These are phyloP conservation scores for Endomychus coccineus DNA, from an alignment of 2,888 invertebrate genomes.

Conservation along the genomic window DNA sequence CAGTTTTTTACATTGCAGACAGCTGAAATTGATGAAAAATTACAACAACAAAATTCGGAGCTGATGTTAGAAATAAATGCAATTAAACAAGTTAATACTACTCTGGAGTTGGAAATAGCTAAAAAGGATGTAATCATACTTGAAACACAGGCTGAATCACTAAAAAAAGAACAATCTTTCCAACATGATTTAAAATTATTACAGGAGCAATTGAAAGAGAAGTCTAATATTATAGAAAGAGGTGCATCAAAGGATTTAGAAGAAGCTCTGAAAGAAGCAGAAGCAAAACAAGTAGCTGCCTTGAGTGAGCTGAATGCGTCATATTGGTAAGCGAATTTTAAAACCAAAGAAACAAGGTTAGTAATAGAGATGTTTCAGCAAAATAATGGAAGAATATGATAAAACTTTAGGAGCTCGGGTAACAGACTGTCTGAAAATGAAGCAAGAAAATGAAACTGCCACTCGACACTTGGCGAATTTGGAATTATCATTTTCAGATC, in stretches of 20 bases:
- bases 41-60: constrained; percentile 32
- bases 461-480: constrained; percentile 54
- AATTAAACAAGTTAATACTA: constrained; percentile 35
- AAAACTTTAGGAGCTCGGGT: constrained; percentile 50
- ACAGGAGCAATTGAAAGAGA: constrained; percentile 42
- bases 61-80: constrained; percentile 37
- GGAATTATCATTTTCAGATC: constrained; percentile 59
- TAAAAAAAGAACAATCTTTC: constrained; percentile 31
- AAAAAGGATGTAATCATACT: constrained; percentile 39
- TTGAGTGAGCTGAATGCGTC: constrained; percentile 19
- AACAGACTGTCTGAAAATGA: constrained; percentile 48
- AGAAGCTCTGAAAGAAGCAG: constrained; percentile 29
- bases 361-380: no score
- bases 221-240: constrained; percentile 40
- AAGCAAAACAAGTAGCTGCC: constrained; percentile 26
- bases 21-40: constrained; percentile 30
- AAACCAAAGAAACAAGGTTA: no score
- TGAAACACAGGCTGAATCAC: constrained; percentile 35
- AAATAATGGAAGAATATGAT: constrained; percentile 53
- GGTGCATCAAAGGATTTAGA: constrained; percentile 37
- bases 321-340: no score
- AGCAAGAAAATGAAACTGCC: constrained; percentile 52
- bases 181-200: constrained; percentile 34
- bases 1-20: constrained; percentile 24
- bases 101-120: constrained; percentile 35